Base-by-base conservation (phyloP, 2,797 vertebrate genomes). In the Sebastes vulpes region DNA sequence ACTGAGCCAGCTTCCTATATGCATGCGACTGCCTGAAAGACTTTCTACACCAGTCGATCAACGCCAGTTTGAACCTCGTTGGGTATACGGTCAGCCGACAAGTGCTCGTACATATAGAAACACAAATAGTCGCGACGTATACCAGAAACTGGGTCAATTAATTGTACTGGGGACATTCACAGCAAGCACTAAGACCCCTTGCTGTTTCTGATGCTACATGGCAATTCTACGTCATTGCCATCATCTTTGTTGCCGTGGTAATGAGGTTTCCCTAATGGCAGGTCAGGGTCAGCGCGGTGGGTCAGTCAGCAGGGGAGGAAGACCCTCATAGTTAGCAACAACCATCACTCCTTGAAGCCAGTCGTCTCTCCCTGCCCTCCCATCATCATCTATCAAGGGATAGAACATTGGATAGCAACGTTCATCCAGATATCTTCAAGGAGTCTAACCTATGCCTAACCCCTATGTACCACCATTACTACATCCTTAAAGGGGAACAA, bases 281-380 rank as follows among this genome's bases (percentile, higher is more conserved):
- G 77, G 66, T 75, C 75, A 14, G 77, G 91, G 90, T 92, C 84
- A 68, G 68, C 69, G 65, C 67, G 20, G 38, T 18, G 73, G 89
- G 90, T 89, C 87, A 88, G 68, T 59, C 81, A 90, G 87, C 85
- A 77, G 86, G 85, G 84, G 83, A 77, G 66, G 32, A 67, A 81
- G 82, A 74, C 72, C 73, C 72, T 82, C 75, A 46, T 20, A 75
- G 85, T 85, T 63, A 73, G 56, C 54, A 70, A 77, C 73, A 86
- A 87, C 77, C 28, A 63, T 82, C 42, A 59, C 57, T 77, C 31
- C 52, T 77, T 76, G n/a, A 81, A 38, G 63, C 20, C 57, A 50
- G 38, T 56, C 10, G 35, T 77, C 64, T 23, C 50, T 71, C 75
- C 38, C 23, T 69, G 46, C 56, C 23, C 56, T 82, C 46, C 72